These are phyloP conservation scores for Cryptotermes secundus DNA, from an alignment of 1,140 invertebrate genomes.

Conservation along the genomic window DNA sequence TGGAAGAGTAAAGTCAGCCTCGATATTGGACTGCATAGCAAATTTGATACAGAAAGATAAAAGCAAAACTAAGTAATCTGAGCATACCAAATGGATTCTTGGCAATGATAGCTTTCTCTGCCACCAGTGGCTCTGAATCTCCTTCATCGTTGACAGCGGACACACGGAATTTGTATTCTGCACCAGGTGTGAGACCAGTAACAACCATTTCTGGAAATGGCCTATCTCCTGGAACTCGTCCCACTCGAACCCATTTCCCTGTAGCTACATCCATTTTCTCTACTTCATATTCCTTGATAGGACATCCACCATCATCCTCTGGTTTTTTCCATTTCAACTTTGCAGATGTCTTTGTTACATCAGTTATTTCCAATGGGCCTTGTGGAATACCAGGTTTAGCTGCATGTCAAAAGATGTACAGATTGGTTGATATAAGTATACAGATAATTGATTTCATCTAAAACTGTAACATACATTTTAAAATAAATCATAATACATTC, in stretches of 20 bases:
- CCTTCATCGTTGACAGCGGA: constrained; percentile 95
- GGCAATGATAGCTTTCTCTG: constrained; percentile 79
- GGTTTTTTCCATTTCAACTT: constrained; percentile 89
- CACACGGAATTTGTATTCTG: constrained; percentile 95
- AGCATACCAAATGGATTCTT: constrained; percentile 94
- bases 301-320: constrained; percentile 89
- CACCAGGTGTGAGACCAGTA: constrained; percentile 85
- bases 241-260: constrained; percentile 87
- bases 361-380: constrained; percentile 84
- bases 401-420: constrained; percentile 39
- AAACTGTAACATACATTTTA: no score
- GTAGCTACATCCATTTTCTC: constrained; percentile 92
- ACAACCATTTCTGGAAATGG: constrained; percentile 80
- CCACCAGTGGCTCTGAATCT: constrained; percentile 89
- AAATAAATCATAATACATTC: no score
- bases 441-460: no score
- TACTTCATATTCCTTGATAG: constrained; percentile 92
- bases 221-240: constrained; percentile 70
- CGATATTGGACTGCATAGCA: no score
- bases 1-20: no score
- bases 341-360: constrained; percentile 83
- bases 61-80: constrained; percentile 26
- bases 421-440: no score
- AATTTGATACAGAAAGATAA: background rate
- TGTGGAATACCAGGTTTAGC: constrained; percentile 78